Evolutionary conservation across 2,888 invertebrate genomes (phyloP), one percentile per base, ranked within the genome.

Genomic region (Harmothoe impar): DNA sequence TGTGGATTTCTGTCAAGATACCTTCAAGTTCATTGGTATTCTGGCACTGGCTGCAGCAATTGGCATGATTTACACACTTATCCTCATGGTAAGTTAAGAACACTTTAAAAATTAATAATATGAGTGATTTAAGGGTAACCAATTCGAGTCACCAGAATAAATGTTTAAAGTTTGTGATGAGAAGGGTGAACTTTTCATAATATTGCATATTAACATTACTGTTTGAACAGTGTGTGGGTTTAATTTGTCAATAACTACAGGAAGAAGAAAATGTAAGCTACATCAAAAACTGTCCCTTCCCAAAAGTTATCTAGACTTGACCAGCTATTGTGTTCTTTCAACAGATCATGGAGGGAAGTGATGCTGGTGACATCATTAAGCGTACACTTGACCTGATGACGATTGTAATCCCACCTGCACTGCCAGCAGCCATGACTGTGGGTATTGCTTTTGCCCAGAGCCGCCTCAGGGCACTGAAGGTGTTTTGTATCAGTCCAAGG

Each of bases 391-490:
- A 99, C 96, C 97, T 99, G 90, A 97, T 99, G 92, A 99, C 99
- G 0, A 98, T 99, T 91, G 98, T 98, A 78, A 98, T 99, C 0
- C 99, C 99, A 0, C 99, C 99, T 0, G 99, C 99, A 0, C 96
- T 99, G 84, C 99, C 99, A 0, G 99, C 99, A 72, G 99, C 99
- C 91, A 99, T 99, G 99, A 98, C 99, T 0, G 98, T 89, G 0
- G 99, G 99, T 0, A 97, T 98, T 0, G 97, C 98, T 94, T 98
- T 98, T 95, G 99, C 99, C 0, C 98, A 99, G 95, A 97, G 97
- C 90, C 97, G 99, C 15, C 96, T 99, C 85, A 97, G 98, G 95
- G 97, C 97, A 68, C 97, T 97, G 96, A 95, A 97, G 86, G 98
- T 99, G 90, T 98, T 98, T 94, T 99, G 99, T 95, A 98, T 99